Base-by-base conservation (phyloP, 2,113 vertebrate species). In the Stercorarius parasiticus region DNA sequence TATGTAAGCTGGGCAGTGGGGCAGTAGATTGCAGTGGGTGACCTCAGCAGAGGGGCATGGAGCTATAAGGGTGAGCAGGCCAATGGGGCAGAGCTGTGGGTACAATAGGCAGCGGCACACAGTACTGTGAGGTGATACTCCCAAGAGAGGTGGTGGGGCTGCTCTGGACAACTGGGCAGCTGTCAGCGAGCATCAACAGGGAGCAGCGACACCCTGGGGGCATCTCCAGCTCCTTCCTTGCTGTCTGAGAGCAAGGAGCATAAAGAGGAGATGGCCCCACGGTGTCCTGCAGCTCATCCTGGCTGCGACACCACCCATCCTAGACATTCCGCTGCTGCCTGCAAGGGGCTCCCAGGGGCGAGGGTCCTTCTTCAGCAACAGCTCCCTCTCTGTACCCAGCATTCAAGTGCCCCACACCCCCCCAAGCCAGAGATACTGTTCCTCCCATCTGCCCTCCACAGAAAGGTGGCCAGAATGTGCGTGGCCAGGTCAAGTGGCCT, bases 131-230 rank as follows among this genome's bases (percentile, higher is more conserved):
- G 55, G 19, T 4, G 2, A 22, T 7, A 14, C 25, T 1, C 34
- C 34, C 47, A 16, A 5, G 55, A 43, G 38, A 42, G 59, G 26
- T n/a, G 56, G 56, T 13, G 3, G 21, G 36, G 56, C 43, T 70
- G 36, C 72, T 74, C 71, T 64, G 73, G 59, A 11, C 0, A 15
- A 32, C 9, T 2, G 4, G 27, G 9, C 66, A 76, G 32, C 2
- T 2, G 26, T 11, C 69, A 90, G 32, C 1, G 18, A 58, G 32
- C 52, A 17, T 26, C 58, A 67, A 29, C 21, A 64, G 30, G 25
- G 29, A 90, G 59, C 30, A 71, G 42, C 0, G 0, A 20, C 32
- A 32, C 29, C 10, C 11, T 3, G 0, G 40, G 53, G 20, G 4
- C 64, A 61, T 40, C 23, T 43, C 45, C 73, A 89, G 59, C 49